Percentiles rank a stretch among this genome's conserved stretches.
These are phyloP conservation scores for Pampusana beccarii DNA, from an alignment of 2,113 vertebrate species.

Conservation along the genomic window DNA sequence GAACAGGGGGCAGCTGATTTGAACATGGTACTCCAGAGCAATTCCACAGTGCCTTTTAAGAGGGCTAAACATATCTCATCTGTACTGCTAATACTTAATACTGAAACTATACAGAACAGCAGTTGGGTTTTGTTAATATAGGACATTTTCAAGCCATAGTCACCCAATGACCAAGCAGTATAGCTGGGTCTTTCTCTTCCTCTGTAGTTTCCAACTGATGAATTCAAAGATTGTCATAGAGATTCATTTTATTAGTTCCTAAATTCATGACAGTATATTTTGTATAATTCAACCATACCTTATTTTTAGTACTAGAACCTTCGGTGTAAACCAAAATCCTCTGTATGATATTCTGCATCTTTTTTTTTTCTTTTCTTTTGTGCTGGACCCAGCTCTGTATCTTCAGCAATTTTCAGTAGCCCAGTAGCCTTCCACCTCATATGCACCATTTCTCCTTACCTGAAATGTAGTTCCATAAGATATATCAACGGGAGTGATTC, in stretches of 20 bases:
- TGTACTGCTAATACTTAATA: background rate
- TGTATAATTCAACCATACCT: background rate
- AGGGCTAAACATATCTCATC: background rate
- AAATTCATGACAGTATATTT: background rate
- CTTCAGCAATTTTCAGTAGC: background rate
- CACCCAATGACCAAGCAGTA: background rate
- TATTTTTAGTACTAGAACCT: background rate
- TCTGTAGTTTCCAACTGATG: background rate
- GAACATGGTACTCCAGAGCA: background rate
- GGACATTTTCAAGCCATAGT: background rate
- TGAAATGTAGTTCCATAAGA: background rate
- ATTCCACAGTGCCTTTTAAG: background rate
- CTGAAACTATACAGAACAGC: background rate
- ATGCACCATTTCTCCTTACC: background rate
- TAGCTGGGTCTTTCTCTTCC: background rate
- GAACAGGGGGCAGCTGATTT: accelerated
- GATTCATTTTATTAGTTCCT: background rate
- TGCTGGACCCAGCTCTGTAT: background rate
- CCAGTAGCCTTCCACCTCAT: background rate
- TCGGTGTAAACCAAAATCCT: background rate
- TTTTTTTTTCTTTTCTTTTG: too few species aligned
- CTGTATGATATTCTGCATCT: background rate
- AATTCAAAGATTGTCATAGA: background rate
- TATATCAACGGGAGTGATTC: background rate
- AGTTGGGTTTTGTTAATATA: background rate